Base-by-base conservation (phyloP, 2,797 vertebrate genomes). In the Cyclopterus lumpus region DNA sequence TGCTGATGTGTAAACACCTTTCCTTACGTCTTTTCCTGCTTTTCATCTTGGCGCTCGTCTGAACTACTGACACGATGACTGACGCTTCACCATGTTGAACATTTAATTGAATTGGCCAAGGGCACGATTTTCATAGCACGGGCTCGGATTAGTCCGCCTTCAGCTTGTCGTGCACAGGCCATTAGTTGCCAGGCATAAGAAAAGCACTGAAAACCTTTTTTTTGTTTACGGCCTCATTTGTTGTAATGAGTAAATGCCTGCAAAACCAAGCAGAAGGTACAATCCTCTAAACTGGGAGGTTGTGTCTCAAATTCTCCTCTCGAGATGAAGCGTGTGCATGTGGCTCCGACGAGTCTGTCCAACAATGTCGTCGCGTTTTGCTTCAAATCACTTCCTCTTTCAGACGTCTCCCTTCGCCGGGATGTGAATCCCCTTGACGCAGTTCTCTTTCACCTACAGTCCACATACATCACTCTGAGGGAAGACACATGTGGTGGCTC, bases 81-180 rank as follows among this genome's bases (percentile, higher is more conserved):
- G 70, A 86, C 82, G 73, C 57, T 9, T 65, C 65, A 57, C 42
- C 60, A 18, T 75, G 67, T 71, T 68, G 65, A 64, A 78, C 71
- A 63, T 24, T 48, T 88, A 86, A 88, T 85, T 86, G 63, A 87
- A 86, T 82, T 76, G 76, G 66, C 77, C 80, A 44, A 71, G 73
- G 81, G 83, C 75, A 51, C n/a, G 1, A 66, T 82, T 66, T n/a
- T 63, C 81, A 82, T 55, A 34, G 68, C 63, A n/a, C n/a, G 1
- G 53, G 62, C 70, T 79, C 8, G 9, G 69, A 87, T 91, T 80
- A 85, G 81, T 76, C 64, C 0, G 22, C 74, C 73, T 80, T 71
- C 66, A 48, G 82, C 71, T 75, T 60, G 9, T 66, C 14, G 46
- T 66, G 73, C 63, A 49, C 42, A 69, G 73, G 48, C 79, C 77